phyloP scores from a whole-genome alignment of 1,140 invertebrate species.

The Samia ricini region DNA sequence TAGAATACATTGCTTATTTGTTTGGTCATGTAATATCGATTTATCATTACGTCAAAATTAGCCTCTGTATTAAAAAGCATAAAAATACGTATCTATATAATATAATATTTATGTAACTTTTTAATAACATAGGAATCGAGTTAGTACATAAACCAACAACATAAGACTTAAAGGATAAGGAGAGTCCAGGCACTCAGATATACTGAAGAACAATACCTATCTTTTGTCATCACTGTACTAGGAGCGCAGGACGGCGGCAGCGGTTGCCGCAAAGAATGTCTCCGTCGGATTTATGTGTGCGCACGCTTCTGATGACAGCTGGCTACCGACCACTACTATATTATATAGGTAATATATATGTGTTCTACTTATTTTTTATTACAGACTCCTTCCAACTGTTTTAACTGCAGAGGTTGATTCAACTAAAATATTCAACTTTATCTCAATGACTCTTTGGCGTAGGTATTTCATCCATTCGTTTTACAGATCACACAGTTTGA shows the following conservation, averaged over 20 bases:
- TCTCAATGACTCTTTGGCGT: no score
- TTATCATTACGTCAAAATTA: neutral
- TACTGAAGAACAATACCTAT: neutral
- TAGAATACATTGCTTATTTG: no score
- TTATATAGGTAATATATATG: conserved; percentile 43
- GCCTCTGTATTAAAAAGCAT: neutral
- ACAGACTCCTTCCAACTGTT: neutral
- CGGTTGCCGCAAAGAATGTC: conserved; percentile 64
- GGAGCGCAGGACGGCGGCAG: conserved; percentile 41
- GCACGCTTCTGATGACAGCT: conserved; percentile 48
- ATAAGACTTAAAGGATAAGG: neutral
- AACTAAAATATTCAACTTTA: no score
- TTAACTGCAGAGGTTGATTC: neutral
- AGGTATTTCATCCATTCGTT: no score
- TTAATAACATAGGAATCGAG: neutral
- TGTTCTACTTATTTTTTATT: conserved; percentile 31
- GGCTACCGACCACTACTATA: conserved; percentile 49
- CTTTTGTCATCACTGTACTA: conserved; percentile 26
- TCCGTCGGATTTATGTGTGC: conserved; percentile 54
- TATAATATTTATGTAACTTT: neutral
- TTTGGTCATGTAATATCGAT: no score
- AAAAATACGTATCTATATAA: neutral
- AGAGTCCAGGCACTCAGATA: neutral
- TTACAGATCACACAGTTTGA: no score
- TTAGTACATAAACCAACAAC: neutral